phyloP scores from a whole-genome alignment of 2,797 vertebrate genomes.

The Epinephelus awoara region DNA sequence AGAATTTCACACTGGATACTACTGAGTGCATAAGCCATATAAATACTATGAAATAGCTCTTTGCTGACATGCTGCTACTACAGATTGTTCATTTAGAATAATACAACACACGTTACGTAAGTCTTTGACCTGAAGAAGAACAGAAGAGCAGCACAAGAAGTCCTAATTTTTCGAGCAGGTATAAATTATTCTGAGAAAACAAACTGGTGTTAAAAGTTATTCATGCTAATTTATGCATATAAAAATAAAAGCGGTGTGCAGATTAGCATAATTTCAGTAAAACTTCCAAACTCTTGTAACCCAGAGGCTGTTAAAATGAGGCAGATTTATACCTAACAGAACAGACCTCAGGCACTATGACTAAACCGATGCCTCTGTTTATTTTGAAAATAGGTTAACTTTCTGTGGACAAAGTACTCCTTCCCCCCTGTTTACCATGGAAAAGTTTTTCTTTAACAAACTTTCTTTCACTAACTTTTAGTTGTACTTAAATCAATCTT shows the following conservation, averaged over 20 bases:
- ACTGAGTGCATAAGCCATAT: background rate
- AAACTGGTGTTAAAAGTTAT: slow-evolving; percentile 41
- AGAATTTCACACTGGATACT: background rate
- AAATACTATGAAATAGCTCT: background rate
- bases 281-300: slow-evolving; percentile 54
- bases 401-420: slow-evolving; percentile 54
- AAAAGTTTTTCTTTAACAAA: slow-evolving; percentile 56
- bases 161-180: background rate
- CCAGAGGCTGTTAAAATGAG: slow-evolving; percentile 51
- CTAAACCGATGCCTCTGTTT: slow-evolving; percentile 61
- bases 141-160: background rate
- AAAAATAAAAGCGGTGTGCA: slow-evolving; percentile 48
- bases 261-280: slow-evolving; percentile 69
- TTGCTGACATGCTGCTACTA: background rate
- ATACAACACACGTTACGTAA: background rate
- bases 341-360: slow-evolving; percentile 67
- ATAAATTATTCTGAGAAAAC: slow-evolving; percentile 39
- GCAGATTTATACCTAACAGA: slow-evolving; percentile 65
- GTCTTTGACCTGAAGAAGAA: background rate
- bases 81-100: background rate
- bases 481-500: slow-evolving; percentile 64
- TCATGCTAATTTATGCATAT: slow-evolving; percentile 62
- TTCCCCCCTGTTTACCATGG: slow-evolving; percentile 34
- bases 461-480: slow-evolving; percentile 59
- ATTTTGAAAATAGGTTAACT: slow-evolving; percentile 64